Percentiles rank a stretch among this genome's conserved stretches.
Evolutionary conservation across 2,888 invertebrate genomes (phyloP).

Genomic region (Cosmopolites sordidus): DNA sequence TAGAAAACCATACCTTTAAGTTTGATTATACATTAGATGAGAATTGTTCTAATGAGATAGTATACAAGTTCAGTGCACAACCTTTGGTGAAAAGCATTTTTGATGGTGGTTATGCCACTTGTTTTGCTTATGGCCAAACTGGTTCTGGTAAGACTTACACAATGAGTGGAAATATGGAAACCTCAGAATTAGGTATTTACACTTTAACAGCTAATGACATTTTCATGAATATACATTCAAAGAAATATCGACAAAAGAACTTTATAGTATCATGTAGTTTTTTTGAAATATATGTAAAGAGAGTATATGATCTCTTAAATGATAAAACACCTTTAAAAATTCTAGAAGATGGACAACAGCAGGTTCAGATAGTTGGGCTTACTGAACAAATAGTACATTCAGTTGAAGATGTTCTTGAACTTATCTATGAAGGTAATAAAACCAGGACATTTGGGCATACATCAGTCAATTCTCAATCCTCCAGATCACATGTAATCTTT

Average conservation of each 20-base stretch:
- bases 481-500: constrained; percentile 98
- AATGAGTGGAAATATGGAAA: constrained; percentile 96
- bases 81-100: constrained; percentile 96
- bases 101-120: constrained; percentile 98
- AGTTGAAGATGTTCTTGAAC: constrained; percentile 87
- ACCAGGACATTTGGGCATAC: constrained; percentile 90
- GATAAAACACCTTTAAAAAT: constrained; percentile 92
- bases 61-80: constrained; percentile 99
- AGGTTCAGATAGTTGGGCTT: constrained; percentile 94
- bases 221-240: constrained; percentile 73
- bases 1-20: constrained; percentile 96
- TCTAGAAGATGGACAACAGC: constrained; percentile 94
- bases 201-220: constrained; percentile 95
- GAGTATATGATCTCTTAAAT: constrained; percentile 85
- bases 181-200: constrained; percentile 86
- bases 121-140: constrained; percentile 99
- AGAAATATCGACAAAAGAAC: constrained; percentile 78
- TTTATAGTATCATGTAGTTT: constrained; percentile 90
- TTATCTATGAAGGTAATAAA: constrained; percentile 73
- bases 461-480: constrained; percentile 96
- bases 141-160: constrained; percentile 97
- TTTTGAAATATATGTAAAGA: constrained; percentile 99
- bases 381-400: constrained; percentile 87
- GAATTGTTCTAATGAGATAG: constrained; percentile 87
- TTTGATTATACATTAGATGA: constrained; percentile 99